Percentiles rank a stretch among this genome's conserved stretches.
Conservation (phyloP, 2,797 vertebrate species). For the Xenopus petersii region DNA sequence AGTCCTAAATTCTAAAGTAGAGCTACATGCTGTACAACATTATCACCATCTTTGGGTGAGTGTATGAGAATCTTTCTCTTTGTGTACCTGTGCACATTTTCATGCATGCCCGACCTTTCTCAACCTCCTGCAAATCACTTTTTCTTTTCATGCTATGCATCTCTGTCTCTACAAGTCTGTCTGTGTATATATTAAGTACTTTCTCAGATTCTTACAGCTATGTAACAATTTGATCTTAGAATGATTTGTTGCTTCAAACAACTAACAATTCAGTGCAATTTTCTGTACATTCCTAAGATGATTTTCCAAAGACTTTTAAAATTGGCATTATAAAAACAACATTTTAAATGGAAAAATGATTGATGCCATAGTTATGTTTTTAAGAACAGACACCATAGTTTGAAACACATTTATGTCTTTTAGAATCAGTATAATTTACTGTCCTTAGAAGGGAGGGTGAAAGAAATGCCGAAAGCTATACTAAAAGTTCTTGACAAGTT, state of each 20-base stretch:
- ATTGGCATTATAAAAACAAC: conserved; percentile 13
- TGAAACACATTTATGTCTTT: conserved; percentile 25
- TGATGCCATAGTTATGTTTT: conserved; percentile 33
- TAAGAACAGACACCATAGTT: conserved; percentile 11
- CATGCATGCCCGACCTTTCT: too few relatives aligned
- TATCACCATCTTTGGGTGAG: too few relatives aligned
- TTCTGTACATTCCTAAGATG: conserved; percentile 21
- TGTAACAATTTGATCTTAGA: conserved; percentile 8
- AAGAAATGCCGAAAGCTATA: conserved; percentile 20
- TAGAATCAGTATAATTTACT: conserved; percentile 25
- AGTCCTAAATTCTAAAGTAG: too few relatives aligned
- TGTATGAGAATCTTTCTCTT: too few relatives aligned
- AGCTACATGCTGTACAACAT: too few relatives aligned
- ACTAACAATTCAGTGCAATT: conserved; percentile 25
- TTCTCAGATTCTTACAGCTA: not conserved
- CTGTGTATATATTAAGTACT: not conserved
- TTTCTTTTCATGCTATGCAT: too few relatives aligned
- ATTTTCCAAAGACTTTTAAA: conserved; percentile 20
- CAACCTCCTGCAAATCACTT: too few relatives aligned
- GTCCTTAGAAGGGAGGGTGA: conserved; percentile 15
- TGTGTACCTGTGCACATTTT: too few relatives aligned
- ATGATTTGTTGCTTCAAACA: not conserved
- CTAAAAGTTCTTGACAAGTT: not conserved
- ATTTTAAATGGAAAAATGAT: conserved; percentile 16
- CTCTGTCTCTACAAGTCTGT: too few relatives aligned